Evolutionary conservation across 2,113 vertebrate genomes (phyloP), one percentile per base, ranked within the genome.

Genomic region (Hymenochirus boettgeri): DNA sequence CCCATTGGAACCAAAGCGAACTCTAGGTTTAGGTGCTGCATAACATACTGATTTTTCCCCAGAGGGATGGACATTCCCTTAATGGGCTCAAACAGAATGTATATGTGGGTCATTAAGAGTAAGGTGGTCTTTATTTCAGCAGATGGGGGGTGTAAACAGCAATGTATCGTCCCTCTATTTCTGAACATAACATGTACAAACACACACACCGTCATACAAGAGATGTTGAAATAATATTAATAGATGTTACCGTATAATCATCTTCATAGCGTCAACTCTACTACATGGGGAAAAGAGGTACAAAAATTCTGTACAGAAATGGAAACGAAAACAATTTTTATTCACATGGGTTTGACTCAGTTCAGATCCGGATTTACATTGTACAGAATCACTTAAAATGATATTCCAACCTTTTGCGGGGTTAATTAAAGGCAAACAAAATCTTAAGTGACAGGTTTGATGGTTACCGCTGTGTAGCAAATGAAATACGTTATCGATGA

Each of bases 191-290:
- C n/a, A n/a, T n/a, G n/a, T n/a, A n/a, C n/a, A n/a, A n/a, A n/a
- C n/a, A n/a, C n/a, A n/a, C n/a, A n/a, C n/a, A n/a, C n/a, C n/a
- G n/a, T n/a, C n/a, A n/a, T n/a, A n/a, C n/a, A n/a, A n/a, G n/a
- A n/a, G n/a, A n/a, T n/a, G n/a, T 84, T 85, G 83, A 75, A 84
- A 85, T 72, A 74, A 74, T 67, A 78, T 83, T 78, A 82, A 82
- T 78, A 64, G 71, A 64, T 69, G 70, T 79, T 72, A 78, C 71
- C 77, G 25, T 23, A 66, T 77, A 23, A 70, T 57, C 66, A 73
- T 67, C 72, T 76, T 75, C 76, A 53, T 62, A 77, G 27, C 54
- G 61, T 66, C 73, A 19, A 62, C 35, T 71, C 74, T 45, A 71
- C 56, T 77, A 55, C 77, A 73, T 54, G 73, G 61, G 57, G 60